Conservation (phyloP, 2,888 invertebrate genomes). For the Perithous albicinctus region DNA sequence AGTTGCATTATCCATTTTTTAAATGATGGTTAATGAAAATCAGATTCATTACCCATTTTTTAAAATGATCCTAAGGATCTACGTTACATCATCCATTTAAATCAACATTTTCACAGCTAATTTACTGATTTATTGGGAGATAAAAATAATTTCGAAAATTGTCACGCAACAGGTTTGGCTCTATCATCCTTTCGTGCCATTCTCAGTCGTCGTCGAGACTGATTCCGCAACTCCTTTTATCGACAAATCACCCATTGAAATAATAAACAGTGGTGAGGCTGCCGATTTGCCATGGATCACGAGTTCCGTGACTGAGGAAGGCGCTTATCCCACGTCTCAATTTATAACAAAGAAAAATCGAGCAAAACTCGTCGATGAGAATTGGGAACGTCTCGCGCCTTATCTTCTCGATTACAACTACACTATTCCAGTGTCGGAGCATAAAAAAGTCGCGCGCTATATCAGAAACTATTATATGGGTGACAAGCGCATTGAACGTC, state of each 20-base stretch:
- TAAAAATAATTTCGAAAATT: background rate
- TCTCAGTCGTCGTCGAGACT: background rate
- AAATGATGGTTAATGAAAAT: background rate
- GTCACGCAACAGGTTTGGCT: background rate
- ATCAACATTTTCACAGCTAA: too few species aligned
- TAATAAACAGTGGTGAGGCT: background rate
- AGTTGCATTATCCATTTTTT: too few species aligned
- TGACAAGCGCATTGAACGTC: background rate
- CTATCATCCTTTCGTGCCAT: background rate
- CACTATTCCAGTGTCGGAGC: background rate
- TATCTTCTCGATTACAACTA: slow-evolving; percentile 19
- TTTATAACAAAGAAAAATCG: background rate
- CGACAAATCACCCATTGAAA: background rate
- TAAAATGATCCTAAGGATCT: too few species aligned
- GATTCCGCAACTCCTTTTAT: background rate
- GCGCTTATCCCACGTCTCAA: background rate
- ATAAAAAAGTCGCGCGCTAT: background rate
- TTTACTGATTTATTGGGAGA: too few species aligned
- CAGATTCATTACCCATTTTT: background rate
- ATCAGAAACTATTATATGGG: background rate
- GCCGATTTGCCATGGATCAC: background rate
- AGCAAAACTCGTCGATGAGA: background rate
- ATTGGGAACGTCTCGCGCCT: background rate
- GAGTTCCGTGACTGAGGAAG: background rate
- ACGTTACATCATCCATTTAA: too few species aligned